Evolutionary conservation across 2,113 vertebrate species (phyloP).

Genomic region (Muntiacus muntjak): DNA sequence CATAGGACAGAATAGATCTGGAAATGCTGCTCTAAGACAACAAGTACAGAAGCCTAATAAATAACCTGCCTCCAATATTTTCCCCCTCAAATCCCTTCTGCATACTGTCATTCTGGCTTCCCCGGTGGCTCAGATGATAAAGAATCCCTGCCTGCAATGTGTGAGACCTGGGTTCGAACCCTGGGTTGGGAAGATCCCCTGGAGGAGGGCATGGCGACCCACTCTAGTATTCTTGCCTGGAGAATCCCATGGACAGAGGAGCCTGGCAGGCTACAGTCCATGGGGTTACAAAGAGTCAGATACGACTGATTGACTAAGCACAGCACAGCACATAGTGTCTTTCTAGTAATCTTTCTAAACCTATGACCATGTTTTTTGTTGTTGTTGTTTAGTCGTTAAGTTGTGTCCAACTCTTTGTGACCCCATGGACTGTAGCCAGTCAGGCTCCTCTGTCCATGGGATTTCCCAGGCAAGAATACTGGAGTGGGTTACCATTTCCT

Average conservation of each 20-base stretch:
- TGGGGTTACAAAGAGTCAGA: not conserved
- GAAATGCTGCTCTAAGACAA: not conserved
- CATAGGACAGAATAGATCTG: not conserved
- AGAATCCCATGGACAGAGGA: not conserved
- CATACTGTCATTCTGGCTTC: not conserved
- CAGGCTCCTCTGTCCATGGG: not conserved
- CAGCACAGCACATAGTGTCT: not conserved
- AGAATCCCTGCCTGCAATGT: not conserved
- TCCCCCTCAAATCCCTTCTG: not conserved
- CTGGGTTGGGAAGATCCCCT: not conserved
- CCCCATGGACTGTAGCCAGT: not conserved
- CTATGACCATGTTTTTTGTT: not conserved
- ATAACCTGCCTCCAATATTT: not conserved
- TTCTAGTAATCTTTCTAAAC: not conserved
- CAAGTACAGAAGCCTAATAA: not conserved
- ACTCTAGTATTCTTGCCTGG: not conserved
- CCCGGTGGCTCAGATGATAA: not conserved
- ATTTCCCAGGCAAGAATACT: not conserved
- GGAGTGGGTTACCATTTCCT: not conserved
- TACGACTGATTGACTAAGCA: not conserved
- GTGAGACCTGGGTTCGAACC: not conserved
- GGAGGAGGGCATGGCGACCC: not conserved
- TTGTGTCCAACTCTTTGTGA: not conserved
- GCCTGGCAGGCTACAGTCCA: not conserved
- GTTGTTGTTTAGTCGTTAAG: not conserved